Conservation (phyloP, 2,113 vertebrate genomes). For the Epinephelus fuscoguttatus region DNA sequence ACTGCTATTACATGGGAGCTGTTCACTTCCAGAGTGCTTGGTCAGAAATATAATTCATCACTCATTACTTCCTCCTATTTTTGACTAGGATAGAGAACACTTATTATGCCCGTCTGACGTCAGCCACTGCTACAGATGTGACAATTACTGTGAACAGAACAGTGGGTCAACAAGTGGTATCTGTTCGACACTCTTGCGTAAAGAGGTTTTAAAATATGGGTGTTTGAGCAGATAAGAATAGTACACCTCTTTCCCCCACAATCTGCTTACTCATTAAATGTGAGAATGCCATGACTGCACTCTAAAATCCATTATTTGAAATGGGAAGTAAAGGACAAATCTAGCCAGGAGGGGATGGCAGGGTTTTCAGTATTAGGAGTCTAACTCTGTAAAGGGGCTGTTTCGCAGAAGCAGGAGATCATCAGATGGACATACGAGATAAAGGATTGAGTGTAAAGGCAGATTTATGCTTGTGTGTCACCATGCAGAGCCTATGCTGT, state of each 20-base stretch:
- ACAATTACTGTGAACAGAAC: not conserved
- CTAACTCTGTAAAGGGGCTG: not conserved
- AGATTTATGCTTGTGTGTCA: no score
- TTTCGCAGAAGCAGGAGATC: not conserved
- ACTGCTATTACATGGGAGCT: constrained; percentile 29
- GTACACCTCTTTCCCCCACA: not conserved
- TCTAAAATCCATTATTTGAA: constrained; percentile 4
- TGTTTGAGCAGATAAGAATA: not conserved
- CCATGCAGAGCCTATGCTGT: no score
- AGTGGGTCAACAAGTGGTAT: not conserved
- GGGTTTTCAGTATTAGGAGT: not conserved
- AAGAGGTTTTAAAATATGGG: not conserved
- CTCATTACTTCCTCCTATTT: constrained; percentile 10
- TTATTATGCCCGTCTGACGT: constrained; percentile 13
- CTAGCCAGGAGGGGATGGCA: not conserved
- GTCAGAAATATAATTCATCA: constrained; percentile 41
- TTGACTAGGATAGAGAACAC: not conserved
- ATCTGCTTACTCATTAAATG: not conserved
- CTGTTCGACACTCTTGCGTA: not conserved
- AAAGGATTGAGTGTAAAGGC: not conserved
- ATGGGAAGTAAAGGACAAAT: not conserved
- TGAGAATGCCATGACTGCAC: not conserved
- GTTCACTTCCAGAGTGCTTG: constrained; percentile 17
- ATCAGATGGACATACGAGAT: not conserved
- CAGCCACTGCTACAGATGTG: not conserved